A percentile compares a stretch with the other conserved stretches of the same genome.
These are phyloP conservation scores for Hypocryptadius cinnamomeus DNA, from an alignment of 2,113 vertebrate species.

Conservation along the genomic window DNA sequence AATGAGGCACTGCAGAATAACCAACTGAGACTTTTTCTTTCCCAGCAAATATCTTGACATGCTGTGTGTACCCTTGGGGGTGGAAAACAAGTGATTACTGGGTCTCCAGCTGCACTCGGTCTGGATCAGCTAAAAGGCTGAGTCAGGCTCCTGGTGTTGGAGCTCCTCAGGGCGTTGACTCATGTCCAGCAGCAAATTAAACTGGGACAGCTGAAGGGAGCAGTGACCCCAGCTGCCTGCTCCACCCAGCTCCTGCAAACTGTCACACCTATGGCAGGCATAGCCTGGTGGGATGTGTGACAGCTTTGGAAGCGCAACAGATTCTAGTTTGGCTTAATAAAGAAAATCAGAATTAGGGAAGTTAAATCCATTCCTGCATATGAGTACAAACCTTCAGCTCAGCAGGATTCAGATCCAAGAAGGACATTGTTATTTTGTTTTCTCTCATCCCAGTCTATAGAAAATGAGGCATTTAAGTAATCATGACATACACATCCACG, in stretches of 20 bases:
- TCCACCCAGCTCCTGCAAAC: slow-evolving; percentile 3
- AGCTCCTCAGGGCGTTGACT: slow-evolving; percentile 39
- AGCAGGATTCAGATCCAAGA: not conserved
- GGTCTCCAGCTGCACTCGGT: slow-evolving; percentile 42
- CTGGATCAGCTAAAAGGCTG: slow-evolving; percentile 22
- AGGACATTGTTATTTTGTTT: not conserved
- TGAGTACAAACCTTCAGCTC: not conserved
- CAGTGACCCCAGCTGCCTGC: not conserved
- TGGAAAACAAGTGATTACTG: not conserved
- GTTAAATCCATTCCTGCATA: not conserved
- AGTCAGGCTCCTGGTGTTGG: not conserved
- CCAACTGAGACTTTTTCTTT: not conserved
- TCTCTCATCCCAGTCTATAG: not conserved
- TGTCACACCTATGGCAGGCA: not conserved
- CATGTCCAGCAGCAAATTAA: not conserved
- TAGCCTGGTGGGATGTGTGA: not conserved
- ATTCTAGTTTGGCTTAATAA: not conserved
- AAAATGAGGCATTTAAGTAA: not conserved
- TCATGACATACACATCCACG: not conserved
- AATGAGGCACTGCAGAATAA: not conserved
- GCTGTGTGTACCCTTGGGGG: not conserved
- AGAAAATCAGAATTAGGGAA: not conserved
- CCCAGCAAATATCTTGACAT: not conserved
- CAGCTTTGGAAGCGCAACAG: not conserved
- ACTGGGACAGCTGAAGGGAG: not conserved